A percentile compares a stretch with the other conserved stretches of the same genome.
phyloP scores from a whole-genome alignment of 2,113 vertebrate species.

The Crypturellus undulatus region DNA sequence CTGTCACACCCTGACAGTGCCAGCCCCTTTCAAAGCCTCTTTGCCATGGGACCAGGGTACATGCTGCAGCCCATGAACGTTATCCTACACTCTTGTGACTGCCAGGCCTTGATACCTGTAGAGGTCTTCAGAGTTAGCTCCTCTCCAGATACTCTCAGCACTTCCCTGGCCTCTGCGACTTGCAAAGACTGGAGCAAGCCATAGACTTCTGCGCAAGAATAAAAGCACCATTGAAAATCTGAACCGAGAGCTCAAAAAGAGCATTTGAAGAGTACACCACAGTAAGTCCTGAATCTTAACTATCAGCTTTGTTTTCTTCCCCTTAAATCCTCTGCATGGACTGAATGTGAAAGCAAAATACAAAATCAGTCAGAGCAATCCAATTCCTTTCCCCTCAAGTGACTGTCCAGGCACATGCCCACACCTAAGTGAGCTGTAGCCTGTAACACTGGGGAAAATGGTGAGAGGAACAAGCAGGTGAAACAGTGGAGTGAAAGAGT shows the following conservation, averaged over 20 bases:
- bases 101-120: rapidly evolving
- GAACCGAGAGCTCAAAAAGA: conserved; percentile 64
- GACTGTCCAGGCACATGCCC: neutral
- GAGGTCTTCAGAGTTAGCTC: conserved; percentile 34
- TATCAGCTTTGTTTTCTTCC: neutral
- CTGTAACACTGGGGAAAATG: neutral
- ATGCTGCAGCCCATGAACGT: too few relatives aligned
- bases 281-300: conserved; percentile 26
- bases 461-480: neutral
- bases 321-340: neutral
- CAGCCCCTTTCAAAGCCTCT: neutral
- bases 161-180: neutral
- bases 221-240: conserved; percentile 67
- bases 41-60: neutral
- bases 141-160: neutral
- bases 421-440: neutral
- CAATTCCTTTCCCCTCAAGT: neutral
- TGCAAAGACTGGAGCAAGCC: conserved; percentile 51
- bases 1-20: neutral
- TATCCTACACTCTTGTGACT: rapidly evolving
- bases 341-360: conserved; percentile 19
- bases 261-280: conserved; percentile 47
- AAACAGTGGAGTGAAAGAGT: neutral
- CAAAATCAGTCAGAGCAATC: neutral
- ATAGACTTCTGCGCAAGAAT: conserved; percentile 47